phyloP scores from a whole-genome alignment of 2,797 vertebrate species.

The Phoeniculus purpureus region DNA sequence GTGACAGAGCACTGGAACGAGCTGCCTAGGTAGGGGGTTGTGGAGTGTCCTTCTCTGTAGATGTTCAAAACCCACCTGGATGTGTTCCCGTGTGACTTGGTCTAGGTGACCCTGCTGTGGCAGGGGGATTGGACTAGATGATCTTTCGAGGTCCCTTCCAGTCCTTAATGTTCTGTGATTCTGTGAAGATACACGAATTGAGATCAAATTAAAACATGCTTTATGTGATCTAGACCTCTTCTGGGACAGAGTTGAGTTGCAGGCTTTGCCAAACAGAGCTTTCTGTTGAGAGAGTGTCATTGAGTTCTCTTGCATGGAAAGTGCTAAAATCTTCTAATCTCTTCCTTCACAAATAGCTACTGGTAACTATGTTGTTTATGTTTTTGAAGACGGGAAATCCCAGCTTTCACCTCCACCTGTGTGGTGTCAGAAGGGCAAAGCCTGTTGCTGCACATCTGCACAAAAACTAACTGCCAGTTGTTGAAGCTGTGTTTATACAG shows the following conservation, averaged over 20 bases:
- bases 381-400: neutral
- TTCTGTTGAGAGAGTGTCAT: neutral
- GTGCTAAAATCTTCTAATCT: neutral
- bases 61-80: too few relatives aligned
- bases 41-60: too few relatives aligned
- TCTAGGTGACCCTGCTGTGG: too few relatives aligned
- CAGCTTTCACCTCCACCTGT: neutral
- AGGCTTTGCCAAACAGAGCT: neutral
- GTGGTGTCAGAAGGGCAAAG: neutral
- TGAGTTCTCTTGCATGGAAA: neutral
- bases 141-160: too few relatives aligned
- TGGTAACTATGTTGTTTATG: fast-evolving
- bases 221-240: neutral
- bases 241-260: neutral
- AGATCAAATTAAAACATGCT: neutral
- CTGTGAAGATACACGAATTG: neutral
- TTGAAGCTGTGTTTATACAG: neutral
- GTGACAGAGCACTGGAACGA: too few relatives aligned
- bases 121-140: too few relatives aligned
- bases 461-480: neutral
- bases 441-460: neutral
- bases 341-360: neutral
- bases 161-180: too few relatives aligned
- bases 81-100: too few relatives aligned
- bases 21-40: too few relatives aligned